phyloP scores from a whole-genome alignment of 2,113 vertebrate genomes.

The Euleptes europaea region DNA sequence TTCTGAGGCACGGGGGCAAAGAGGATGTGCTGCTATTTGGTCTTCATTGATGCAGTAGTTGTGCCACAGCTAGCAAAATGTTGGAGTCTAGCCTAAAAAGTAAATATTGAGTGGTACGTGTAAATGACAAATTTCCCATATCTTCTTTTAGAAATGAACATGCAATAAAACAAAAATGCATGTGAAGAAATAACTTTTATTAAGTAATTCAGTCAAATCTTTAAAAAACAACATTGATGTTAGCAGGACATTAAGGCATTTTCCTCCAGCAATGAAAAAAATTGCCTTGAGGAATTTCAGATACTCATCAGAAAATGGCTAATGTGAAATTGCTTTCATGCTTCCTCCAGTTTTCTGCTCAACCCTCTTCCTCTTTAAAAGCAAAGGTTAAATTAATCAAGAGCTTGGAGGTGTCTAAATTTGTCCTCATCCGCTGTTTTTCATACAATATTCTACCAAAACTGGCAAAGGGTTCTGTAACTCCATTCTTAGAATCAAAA shows the following conservation, averaged over 20 bases:
- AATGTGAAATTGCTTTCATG: neutral
- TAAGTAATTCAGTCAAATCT: slow-evolving; percentile 57
- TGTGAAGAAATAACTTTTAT: slow-evolving; percentile 67
- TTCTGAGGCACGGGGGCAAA: no score
- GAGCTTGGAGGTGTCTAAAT: neutral
- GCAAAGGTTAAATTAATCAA: neutral
- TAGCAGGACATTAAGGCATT: slow-evolving; percentile 43
- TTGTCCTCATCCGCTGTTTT: neutral
- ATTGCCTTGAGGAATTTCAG: slow-evolving; percentile 34
- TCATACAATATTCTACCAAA: neutral
- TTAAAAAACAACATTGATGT: slow-evolving; percentile 43
- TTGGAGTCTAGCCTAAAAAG: no score
- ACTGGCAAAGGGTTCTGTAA: neutral
- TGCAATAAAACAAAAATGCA: neutral
- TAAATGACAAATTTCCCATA: neutral
- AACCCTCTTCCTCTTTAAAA: neutral
- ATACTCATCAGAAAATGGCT: neutral
- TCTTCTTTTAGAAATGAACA: neutral
- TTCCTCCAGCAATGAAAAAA: slow-evolving; percentile 58
- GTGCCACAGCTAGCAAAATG: no score
- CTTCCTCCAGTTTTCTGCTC: slow-evolving; percentile 20
- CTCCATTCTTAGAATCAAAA: neutral
- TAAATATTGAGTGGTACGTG: no score
- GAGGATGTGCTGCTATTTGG: no score
- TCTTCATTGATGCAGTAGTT: neutral